Conservation (phyloP, 2,888 invertebrate genomes). For the Hydrotaea cyrtoneurina region DNA sequence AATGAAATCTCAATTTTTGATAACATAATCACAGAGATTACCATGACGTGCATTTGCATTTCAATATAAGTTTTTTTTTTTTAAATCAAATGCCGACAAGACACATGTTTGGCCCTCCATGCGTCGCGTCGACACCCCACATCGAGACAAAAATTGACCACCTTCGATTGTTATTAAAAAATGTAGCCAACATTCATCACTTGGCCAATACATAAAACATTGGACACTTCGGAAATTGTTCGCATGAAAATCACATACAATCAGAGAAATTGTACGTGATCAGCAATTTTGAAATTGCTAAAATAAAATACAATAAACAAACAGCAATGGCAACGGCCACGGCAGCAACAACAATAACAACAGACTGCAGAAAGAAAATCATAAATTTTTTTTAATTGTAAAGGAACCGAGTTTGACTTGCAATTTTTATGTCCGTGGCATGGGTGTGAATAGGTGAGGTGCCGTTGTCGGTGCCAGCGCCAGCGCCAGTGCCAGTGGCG, state of each 20-base stretch:
- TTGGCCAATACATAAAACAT: not conserved
- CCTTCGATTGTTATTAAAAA: too few relatives aligned
- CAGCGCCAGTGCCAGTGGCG: not conserved
- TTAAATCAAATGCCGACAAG: too few relatives aligned
- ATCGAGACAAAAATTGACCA: too few relatives aligned
- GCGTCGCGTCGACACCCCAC: too few relatives aligned
- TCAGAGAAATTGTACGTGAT: constrained; percentile 58
- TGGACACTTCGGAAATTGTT: constrained; percentile 30
- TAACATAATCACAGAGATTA: too few relatives aligned
- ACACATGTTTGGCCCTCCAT: too few relatives aligned
- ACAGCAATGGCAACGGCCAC: not conserved
- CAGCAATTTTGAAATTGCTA: constrained; percentile 53
- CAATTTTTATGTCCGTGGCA: constrained; percentile 32
- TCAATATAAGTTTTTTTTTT: too few relatives aligned
- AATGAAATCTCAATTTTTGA: too few relatives aligned
- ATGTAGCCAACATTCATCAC: not conserved
- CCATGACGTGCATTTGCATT: too few relatives aligned
- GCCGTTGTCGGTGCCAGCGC: constrained; percentile 11
- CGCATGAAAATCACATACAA: constrained; percentile 56
- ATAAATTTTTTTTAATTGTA: constrained; percentile 58
- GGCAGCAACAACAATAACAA: constrained; percentile 12
- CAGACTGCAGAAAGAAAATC: constrained; percentile 50
- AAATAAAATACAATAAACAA: constrained; percentile 18
- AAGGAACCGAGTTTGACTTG: constrained; percentile 49
- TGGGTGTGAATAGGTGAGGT: constrained; percentile 18